These are phyloP conservation scores for Hipposideros armiger DNA, from an alignment of 2,113 vertebrate genomes.

Conservation along the genomic window DNA sequence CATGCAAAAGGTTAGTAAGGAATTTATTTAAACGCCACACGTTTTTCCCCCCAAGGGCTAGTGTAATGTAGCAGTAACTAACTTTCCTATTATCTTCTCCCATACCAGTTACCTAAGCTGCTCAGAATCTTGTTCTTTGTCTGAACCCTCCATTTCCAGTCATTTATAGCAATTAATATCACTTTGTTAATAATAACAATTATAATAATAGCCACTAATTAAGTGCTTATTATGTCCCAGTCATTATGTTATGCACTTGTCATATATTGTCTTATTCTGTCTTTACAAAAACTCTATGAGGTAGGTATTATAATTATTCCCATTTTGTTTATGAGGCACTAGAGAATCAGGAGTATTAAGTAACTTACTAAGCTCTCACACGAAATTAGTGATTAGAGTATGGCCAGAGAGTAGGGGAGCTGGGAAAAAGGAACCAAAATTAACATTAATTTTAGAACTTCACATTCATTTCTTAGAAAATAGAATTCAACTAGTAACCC, in stretches of 20 bases:
- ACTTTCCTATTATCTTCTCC: conserved; percentile 36
- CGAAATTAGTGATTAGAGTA: not conserved
- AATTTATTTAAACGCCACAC: conserved; percentile 54
- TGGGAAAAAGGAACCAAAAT: not conserved
- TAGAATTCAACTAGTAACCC: not conserved
- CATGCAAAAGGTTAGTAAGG: conserved; percentile 56
- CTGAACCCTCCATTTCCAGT: not conserved
- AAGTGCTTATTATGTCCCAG: not conserved
- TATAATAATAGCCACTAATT: not conserved
- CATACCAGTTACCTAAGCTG: not conserved
- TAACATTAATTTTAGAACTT: not conserved
- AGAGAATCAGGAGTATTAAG: not conserved
- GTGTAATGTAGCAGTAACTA: not conserved
- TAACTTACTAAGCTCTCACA: not conserved
- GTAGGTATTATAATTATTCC: not conserved
- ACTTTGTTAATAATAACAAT: not conserved
- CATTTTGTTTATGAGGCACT: not conserved
- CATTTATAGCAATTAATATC: not conserved
- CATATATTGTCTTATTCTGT: not conserved
- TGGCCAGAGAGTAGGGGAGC: not conserved
- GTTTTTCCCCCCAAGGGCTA: not conserved
- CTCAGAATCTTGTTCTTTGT: not conserved
- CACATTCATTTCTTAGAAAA: not conserved
- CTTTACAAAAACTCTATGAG: not conserved
- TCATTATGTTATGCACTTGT: not conserved